These are phyloP conservation scores for Cheilosia pagana DNA, from an alignment of 2,888 invertebrate species.

Conservation along the genomic window DNA sequence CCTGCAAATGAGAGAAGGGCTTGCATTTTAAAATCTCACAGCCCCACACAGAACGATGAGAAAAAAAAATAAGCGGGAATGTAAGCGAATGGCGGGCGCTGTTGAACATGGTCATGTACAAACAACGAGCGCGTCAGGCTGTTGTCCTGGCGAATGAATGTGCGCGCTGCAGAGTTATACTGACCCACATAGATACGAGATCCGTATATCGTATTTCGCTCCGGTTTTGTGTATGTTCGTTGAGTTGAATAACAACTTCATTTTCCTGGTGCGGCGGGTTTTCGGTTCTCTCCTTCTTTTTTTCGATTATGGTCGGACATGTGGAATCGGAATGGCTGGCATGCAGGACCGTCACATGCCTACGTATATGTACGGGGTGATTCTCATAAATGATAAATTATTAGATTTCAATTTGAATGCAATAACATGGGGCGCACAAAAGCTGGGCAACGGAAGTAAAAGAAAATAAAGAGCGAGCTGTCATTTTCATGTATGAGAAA, in stretches of 20 bases:
- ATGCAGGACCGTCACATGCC: slow-evolving; percentile 1
- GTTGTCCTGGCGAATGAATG: slow-evolving; percentile 39
- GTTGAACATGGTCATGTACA: slow-evolving; percentile 62
- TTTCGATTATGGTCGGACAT: slow-evolving; percentile 20
- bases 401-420: slow-evolving; percentile 74
- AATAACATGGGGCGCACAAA: slow-evolving; percentile 53
- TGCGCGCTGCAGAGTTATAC: slow-evolving; percentile 61
- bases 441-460: slow-evolving; percentile 34
- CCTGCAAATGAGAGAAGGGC: slow-evolving; percentile 37
- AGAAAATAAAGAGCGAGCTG: slow-evolving; percentile 40
- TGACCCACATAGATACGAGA: slow-evolving; percentile 76
- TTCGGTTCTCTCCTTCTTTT: slow-evolving; percentile 3
- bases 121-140: slow-evolving; percentile 28
- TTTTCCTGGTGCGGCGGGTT: slow-evolving; percentile 40
- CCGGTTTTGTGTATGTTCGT: slow-evolving; percentile 52
- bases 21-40: slow-evolving; percentile 59
- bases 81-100: slow-evolving; percentile 55
- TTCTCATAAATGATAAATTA: slow-evolving; percentile 74
- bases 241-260: slow-evolving; percentile 73
- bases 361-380: slow-evolving; percentile 29
- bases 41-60: neutral
- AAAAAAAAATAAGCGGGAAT: slow-evolving; percentile 23
- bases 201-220: slow-evolving; percentile 60
- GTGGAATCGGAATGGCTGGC: neutral
- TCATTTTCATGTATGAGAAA: slow-evolving; percentile 60